Percentiles rank a stretch among this genome's conserved stretches.
These are phyloP conservation scores for Glomeris maerens DNA, from an alignment of 1,140 invertebrate species.

Conservation along the genomic window DNA sequence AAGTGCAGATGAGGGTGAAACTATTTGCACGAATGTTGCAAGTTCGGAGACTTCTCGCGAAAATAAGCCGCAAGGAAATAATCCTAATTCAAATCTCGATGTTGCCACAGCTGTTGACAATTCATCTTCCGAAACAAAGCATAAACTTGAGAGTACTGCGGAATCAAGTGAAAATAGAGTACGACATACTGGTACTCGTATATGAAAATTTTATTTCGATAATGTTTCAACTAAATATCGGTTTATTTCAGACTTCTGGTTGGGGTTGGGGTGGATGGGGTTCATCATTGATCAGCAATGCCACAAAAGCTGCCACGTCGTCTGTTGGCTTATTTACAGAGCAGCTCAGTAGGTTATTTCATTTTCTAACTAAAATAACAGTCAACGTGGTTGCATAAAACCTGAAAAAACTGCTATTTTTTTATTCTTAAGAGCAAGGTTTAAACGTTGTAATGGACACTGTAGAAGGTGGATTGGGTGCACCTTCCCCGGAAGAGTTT, in stretches of 20 bases:
- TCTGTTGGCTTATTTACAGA: constrained; percentile 56
- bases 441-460: constrained; percentile 57
- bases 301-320: constrained; percentile 51
- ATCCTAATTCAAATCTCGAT: too few relatives aligned
- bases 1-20: too few relatives aligned
- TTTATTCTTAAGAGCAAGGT: constrained; percentile 40
- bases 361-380: not conserved
- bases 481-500: constrained; percentile 57
- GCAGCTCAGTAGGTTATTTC: constrained; percentile 43
- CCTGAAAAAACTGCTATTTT: not conserved
- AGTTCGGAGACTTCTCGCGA: too few relatives aligned
- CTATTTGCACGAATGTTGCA: too few relatives aligned
- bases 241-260: constrained; percentile 17
- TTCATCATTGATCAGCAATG: constrained; percentile 53
- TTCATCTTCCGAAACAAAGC: too few relatives aligned
- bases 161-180: too few relatives aligned
- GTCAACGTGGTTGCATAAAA: not conserved
- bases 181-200: too few relatives aligned
- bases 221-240: not conserved
- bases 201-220: too few relatives aligned
- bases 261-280: constrained; percentile 52
- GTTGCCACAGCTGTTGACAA: too few relatives aligned
- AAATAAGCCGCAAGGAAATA: too few relatives aligned
- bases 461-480: constrained; percentile 46
- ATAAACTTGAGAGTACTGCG: too few relatives aligned